A percentile compares a stretch with the other conserved stretches of the same genome.
These are phyloP conservation scores for Lasioglossum marginatum DNA, from an alignment of 2,888 invertebrate genomes.

Conservation along the genomic window DNA sequence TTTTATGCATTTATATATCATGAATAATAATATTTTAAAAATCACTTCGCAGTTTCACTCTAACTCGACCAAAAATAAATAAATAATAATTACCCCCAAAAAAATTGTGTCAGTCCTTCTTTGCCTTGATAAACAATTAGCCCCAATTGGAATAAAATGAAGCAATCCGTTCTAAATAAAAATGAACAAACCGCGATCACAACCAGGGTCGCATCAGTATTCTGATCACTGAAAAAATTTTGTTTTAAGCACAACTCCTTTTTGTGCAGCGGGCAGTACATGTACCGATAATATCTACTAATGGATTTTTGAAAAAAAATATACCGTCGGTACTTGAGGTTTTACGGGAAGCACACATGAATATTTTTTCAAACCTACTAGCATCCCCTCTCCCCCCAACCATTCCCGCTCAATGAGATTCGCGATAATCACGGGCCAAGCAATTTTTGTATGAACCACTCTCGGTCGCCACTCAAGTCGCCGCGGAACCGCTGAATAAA, in stretches of 20 bases:
- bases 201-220: not conserved
- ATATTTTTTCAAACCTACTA: not conserved
- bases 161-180: not conserved
- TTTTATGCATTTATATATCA: too few species aligned
- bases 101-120: too few species aligned
- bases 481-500: slow-evolving; percentile 21
- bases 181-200: not conserved
- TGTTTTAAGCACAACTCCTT: not conserved
- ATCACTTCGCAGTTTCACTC: not conserved
- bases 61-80: not conserved
- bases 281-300: not conserved
- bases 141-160: not conserved
- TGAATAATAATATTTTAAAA: not conserved
- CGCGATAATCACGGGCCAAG: not conserved
- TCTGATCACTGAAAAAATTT: not conserved
- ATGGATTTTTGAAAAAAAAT: not conserved
- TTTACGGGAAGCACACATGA: not conserved
- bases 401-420: not conserved
- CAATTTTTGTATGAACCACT: slow-evolving; percentile 31
- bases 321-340: not conserved
- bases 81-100: not conserved
- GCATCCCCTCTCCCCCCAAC: too few species aligned
- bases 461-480: slow-evolving; percentile 4
- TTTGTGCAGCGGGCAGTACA: not conserved
- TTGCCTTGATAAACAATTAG: not conserved